A percentile compares a stretch with the other conserved stretches of the same genome.
These are phyloP conservation scores for Oscheius sp. DNA, from an alignment of 2,888 invertebrate species.

Conservation along the genomic window DNA sequence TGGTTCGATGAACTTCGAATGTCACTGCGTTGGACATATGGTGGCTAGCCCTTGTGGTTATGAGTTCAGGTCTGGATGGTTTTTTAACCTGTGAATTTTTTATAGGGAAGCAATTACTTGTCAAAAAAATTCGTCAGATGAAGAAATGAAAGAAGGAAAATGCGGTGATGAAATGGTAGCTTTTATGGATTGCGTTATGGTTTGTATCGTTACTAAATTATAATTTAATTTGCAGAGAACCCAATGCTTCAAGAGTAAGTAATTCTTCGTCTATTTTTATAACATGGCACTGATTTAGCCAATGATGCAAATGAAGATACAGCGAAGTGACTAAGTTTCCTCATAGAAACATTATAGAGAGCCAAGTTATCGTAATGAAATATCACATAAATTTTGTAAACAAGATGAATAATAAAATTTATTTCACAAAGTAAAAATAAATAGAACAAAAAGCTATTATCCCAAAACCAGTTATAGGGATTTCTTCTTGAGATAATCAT, in stretches of 20 bases:
- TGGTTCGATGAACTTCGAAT: conserved; percentile 70
- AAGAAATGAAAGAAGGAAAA: conserved; percentile 66
- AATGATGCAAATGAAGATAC: background rate
- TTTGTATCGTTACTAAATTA: too few species aligned
- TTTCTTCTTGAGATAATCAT: conserved; percentile 18
- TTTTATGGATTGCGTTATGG: conserved; percentile 71
- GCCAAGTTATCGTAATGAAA: too few species aligned
- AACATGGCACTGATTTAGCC: background rate
- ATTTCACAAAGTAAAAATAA: too few species aligned
- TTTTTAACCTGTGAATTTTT: background rate
- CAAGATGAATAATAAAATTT: too few species aligned
- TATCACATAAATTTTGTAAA: too few species aligned
- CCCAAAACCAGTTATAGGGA: background rate
- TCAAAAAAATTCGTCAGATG: conserved; percentile 63
- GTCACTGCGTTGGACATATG: conserved; percentile 70
- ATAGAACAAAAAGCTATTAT: background rate
- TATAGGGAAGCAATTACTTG: conserved; percentile 66
- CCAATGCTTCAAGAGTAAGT: conserved; percentile 66
- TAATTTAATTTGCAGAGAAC: too few species aligned
- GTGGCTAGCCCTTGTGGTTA: conserved; percentile 71
- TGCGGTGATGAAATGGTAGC: conserved; percentile 69
- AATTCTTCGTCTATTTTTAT: background rate
- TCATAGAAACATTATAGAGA: background rate
- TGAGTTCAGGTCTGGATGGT: conserved; percentile 56
- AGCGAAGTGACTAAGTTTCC: background rate